phyloP scores from a whole-genome alignment of 1,140 invertebrate species.

The Eupristina koningsbergeri region DNA sequence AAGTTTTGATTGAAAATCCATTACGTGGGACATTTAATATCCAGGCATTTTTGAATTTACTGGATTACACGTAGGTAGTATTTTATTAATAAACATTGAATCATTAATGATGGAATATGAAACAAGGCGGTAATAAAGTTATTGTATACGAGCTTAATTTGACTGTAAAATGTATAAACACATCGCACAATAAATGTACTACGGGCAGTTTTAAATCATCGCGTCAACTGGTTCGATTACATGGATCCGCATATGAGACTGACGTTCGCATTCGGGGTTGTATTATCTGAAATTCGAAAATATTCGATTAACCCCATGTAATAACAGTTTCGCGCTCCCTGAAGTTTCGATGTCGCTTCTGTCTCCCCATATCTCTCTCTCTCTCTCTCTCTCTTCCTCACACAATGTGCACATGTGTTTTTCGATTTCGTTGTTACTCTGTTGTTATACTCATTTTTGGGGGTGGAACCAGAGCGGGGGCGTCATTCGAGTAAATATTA shows the following conservation, averaged over 20 bases:
- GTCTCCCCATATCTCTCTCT: background rate
- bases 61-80: background rate
- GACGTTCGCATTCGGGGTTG: background rate
- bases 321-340: constrained; percentile 42
- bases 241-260: background rate
- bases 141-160: background rate
- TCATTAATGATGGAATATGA: background rate
- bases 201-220: constrained; percentile 13
- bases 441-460: constrained; percentile 39
- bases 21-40: too few species aligned
- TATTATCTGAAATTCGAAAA: constrained; percentile 38
- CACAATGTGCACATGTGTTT: background rate
- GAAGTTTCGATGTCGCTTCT: constrained; percentile 37
- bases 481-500: constrained; percentile 31
- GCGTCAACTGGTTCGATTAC: constrained; percentile 2
- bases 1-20: too few species aligned
- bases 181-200: background rate
- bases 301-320: constrained; percentile 40
- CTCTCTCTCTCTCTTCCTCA: background rate
- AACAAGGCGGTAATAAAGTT: background rate
- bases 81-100: background rate
- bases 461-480: too few species aligned
- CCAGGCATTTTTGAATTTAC: too few species aligned
- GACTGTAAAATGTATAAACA: background rate
- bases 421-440: constrained; percentile 22